phyloP scores from a whole-genome alignment of 2,888 invertebrate genomes.

The Ditula angustiorana region DNA sequence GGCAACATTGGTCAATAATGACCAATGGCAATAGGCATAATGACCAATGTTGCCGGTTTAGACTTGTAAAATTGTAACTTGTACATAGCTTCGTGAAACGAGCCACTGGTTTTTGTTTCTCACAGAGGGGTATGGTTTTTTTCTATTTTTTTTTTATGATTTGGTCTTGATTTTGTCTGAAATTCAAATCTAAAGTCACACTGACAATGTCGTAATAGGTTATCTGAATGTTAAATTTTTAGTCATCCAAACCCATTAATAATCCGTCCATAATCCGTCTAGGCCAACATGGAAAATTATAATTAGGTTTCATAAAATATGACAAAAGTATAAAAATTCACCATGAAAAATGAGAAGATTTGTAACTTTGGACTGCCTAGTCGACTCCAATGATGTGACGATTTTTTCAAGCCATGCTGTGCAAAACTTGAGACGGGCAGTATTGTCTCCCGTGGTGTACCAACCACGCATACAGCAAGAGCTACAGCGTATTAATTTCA shows the following conservation, averaged over 20 bases:
- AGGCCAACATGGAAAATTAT: background rate
- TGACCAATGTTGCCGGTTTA: too few relatives aligned
- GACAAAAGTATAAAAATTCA: slow-evolving; percentile 43
- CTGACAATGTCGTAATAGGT: background rate
- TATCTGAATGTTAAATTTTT: background rate
- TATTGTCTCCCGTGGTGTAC: slow-evolving; percentile 61
- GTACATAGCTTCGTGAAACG: too few relatives aligned
- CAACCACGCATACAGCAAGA: slow-evolving; percentile 67
- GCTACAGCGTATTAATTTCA: slow-evolving; percentile 65
- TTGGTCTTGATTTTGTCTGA: background rate
- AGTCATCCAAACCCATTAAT: background rate
- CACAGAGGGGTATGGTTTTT: too few relatives aligned
- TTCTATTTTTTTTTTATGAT: too few relatives aligned
- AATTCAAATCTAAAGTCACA: background rate
- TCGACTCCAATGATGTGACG: slow-evolving; percentile 60
- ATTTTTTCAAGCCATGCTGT: slow-evolving; percentile 65
- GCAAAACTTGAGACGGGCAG: slow-evolving; percentile 64
- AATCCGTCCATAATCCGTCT: background rate
- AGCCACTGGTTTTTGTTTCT: too few relatives aligned
- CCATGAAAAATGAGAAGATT: slow-evolving; percentile 73
- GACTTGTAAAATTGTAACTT: too few relatives aligned
- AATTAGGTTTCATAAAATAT: background rate
- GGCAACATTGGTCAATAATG: too few relatives aligned
- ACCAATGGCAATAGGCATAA: too few relatives aligned
- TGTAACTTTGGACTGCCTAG: slow-evolving; percentile 64